Conservation (phyloP, 2,888 invertebrate genomes). For the Leptinotarsa juncta region DNA sequence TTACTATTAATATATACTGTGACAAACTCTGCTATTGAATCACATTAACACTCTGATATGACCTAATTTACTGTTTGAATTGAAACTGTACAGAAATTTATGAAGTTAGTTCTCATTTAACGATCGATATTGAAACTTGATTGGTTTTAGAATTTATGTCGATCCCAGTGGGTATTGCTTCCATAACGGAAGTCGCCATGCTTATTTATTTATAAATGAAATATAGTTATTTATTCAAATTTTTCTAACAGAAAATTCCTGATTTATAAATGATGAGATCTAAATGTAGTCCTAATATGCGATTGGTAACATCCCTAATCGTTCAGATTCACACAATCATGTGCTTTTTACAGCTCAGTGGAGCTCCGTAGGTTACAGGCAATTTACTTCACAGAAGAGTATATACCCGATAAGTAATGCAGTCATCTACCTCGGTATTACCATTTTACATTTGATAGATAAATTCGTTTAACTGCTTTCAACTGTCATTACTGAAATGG, state of each 20-base stretch:
- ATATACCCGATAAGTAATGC: not conserved
- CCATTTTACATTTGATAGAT: not conserved
- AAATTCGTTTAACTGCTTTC: slow-evolving; percentile 14
- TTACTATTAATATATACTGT: too few species aligned
- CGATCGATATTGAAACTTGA: too few species aligned
- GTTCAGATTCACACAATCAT: not conserved
- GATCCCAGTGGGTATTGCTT: too few species aligned
- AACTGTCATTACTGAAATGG: slow-evolving; percentile 16
- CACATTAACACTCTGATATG: too few species aligned
- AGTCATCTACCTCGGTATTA: not conserved
- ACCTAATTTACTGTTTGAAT: too few species aligned
- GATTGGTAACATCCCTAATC: not conserved
- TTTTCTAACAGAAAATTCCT: not conserved
- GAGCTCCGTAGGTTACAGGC: not conserved
- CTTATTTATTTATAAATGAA: too few species aligned
- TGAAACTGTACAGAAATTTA: too few species aligned
- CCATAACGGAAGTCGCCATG: too few species aligned
- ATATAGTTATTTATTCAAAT: too few species aligned
- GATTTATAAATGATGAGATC: not conserved
- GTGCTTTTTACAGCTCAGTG: not conserved
- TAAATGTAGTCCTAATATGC: not conserved
- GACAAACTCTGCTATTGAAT: too few species aligned
- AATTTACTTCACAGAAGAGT: not conserved
- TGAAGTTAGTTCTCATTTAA: too few species aligned
- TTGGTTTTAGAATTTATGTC: too few species aligned